phyloP scores from a whole-genome alignment of 2,888 invertebrate species.

The Adela reaumurella region DNA sequence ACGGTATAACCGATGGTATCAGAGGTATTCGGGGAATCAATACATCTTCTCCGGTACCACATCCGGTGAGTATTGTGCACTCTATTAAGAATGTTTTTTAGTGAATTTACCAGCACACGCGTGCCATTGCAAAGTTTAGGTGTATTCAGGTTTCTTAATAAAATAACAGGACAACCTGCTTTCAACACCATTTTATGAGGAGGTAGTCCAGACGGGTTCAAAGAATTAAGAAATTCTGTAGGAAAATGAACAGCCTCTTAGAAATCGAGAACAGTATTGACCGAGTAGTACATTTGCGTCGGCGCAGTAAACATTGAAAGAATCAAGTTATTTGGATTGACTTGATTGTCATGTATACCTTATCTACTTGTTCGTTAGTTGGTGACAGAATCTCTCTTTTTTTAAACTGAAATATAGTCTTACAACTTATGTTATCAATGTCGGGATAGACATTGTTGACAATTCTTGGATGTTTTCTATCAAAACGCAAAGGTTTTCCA shows the following conservation, averaged over 20 bases:
- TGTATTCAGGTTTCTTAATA: not conserved
- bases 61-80: no score
- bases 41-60: no score
- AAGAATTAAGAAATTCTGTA: no score
- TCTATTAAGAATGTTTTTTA: no score
- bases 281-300: slow-evolving; percentile 9
- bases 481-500: slow-evolving; percentile 9
- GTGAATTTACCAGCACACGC: no score
- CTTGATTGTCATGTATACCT: no score
- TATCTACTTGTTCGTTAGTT: slow-evolving; percentile 8
- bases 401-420: slow-evolving; percentile 9
- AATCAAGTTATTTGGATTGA: slow-evolving; percentile 10
- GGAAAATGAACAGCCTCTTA: no score
- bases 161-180: slow-evolving; percentile 3
- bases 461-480: slow-evolving; percentile 7
- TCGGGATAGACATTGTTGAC: slow-evolving; percentile 9
- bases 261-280: slow-evolving; percentile 10
- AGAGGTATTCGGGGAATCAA: no score
- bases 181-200: slow-evolving; percentile 5
- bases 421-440: slow-evolving; percentile 8
- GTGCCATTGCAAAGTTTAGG: no score
- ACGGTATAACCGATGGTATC: no score
- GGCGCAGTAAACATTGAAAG: slow-evolving; percentile 5
- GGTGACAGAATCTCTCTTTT: slow-evolving; percentile 9
- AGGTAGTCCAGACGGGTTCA: slow-evolving; percentile 10